phyloP scores from a whole-genome alignment of 2,888 invertebrate genomes.

The Thysanoteuthis rhombus region DNA sequence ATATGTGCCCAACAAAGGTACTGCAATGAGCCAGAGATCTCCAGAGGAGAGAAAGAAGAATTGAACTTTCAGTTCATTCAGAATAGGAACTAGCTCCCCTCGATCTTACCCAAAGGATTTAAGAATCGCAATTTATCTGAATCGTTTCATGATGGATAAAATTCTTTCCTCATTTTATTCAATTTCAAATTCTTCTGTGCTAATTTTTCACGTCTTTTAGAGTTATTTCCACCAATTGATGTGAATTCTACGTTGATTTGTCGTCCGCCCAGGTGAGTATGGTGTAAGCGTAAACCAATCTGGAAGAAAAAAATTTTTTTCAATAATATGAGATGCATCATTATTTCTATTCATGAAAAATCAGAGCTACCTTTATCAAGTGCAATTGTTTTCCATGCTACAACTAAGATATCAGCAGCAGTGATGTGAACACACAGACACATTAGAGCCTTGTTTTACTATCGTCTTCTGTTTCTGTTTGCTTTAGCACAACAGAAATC shows the following conservation, averaged over 20 bases:
- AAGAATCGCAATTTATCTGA: not conserved
- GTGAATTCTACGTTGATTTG: slow-evolving; percentile 63
- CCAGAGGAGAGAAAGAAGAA: not conserved
- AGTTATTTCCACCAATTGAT: slow-evolving; percentile 54
- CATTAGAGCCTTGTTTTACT: no score
- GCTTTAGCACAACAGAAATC: no score
- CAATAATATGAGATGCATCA: no score
- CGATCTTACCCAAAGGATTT: not conserved
- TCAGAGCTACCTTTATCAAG: no score
- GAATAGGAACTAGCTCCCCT: not conserved
- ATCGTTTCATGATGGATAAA: slow-evolving; percentile 15
- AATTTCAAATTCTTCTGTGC: slow-evolving; percentile 49
- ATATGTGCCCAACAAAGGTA: not conserved
- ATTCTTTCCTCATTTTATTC: slow-evolving; percentile 44
- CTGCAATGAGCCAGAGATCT: not conserved
- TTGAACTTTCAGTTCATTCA: not conserved
- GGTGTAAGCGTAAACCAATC: slow-evolving; percentile 61
- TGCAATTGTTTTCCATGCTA: no score
- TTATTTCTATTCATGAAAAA: no score
- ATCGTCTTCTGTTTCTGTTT: no score
- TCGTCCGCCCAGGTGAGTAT: slow-evolving; percentile 56
- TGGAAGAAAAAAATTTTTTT: no score
- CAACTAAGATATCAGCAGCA: no score
- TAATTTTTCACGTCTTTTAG: slow-evolving; percentile 48
- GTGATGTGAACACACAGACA: no score